These are phyloP conservation scores for Leucoraja ocellata DNA, from an alignment of 2,797 vertebrate species.

Conservation along the genomic window DNA sequence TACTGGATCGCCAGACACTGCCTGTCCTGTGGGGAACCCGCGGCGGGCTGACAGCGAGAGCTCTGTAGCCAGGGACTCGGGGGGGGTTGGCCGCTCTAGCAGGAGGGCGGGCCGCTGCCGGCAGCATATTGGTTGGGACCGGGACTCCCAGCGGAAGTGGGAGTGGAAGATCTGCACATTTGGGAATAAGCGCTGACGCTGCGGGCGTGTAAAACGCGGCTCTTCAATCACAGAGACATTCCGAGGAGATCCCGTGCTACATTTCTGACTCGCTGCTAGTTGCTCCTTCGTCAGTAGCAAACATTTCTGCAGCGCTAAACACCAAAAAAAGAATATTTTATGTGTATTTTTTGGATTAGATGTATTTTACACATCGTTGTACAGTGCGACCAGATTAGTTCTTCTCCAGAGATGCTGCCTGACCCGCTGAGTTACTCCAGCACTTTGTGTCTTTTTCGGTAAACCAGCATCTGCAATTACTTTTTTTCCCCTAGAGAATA, in stretches of 20 bases:
- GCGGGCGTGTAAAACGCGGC: not conserved
- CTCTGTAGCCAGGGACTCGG: not conserved
- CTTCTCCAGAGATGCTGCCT: no score
- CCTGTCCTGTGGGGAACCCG: not conserved
- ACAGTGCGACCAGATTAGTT: not conserved
- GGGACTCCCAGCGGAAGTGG: not conserved
- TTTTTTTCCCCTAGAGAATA: not conserved
- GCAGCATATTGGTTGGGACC: no score
- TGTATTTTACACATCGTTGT: slow-evolving; percentile 33
- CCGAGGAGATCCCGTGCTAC: not conserved
- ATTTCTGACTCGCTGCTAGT: not conserved
- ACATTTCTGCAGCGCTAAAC: not conserved
- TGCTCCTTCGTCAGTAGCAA: not conserved
- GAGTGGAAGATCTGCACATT: not conserved
- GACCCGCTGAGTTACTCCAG: no score
- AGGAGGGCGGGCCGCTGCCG: no score
- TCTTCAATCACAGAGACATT: not conserved
- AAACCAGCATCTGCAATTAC: no score
- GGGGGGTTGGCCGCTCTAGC: not conserved
- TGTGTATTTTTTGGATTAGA: slow-evolving; percentile 22
- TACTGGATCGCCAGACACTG: not conserved
- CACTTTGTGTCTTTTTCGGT: no score
- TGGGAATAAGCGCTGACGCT: not conserved
- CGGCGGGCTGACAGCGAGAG: not conserved
- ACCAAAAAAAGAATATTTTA: slow-evolving; percentile 16